Percentiles rank a stretch among this genome's conserved stretches.
Conservation (phyloP, 2,797 vertebrate species). For the Chromobotia macracanthus region DNA sequence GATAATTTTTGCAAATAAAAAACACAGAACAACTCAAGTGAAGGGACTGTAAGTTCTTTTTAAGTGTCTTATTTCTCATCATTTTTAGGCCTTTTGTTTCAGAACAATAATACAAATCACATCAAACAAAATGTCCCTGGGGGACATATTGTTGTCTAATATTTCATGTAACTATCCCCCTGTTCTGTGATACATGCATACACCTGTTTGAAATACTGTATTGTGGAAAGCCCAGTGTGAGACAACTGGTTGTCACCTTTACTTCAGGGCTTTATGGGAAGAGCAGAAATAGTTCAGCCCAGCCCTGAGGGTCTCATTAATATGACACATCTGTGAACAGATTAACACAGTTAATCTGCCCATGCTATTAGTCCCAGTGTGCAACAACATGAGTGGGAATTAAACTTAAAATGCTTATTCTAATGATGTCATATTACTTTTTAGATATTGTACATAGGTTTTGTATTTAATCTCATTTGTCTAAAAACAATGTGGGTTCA, state of each 20-base stretch:
- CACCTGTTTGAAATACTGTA: conserved; percentile 33
- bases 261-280: conserved; percentile 44
- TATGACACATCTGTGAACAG: conserved; percentile 49
- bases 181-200: conserved; percentile 12
- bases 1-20: neutral
- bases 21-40: neutral
- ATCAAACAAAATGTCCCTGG: conserved; percentile 53
- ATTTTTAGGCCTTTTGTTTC: conserved; percentile 30
- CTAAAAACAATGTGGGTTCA: no score
- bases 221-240: conserved; percentile 37
- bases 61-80: neutral
- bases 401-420: neutral
- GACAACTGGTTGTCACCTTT: conserved; percentile 55
- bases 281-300: conserved; percentile 45
- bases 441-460: neutral
- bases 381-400: neutral
- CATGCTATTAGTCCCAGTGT: conserved; percentile 9
- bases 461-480: no score
- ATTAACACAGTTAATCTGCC: conserved; percentile 45
- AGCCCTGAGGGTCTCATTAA: conserved; percentile 60
- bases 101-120: conserved; percentile 53
- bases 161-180: conserved; percentile 21
- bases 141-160: conserved; percentile 53
- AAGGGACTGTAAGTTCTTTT: neutral
- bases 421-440: neutral